Percentiles rank a stretch among this genome's conserved stretches.
Conservation (phyloP, 1,140 invertebrate genomes). For the Caenorhabditis latens region DNA sequence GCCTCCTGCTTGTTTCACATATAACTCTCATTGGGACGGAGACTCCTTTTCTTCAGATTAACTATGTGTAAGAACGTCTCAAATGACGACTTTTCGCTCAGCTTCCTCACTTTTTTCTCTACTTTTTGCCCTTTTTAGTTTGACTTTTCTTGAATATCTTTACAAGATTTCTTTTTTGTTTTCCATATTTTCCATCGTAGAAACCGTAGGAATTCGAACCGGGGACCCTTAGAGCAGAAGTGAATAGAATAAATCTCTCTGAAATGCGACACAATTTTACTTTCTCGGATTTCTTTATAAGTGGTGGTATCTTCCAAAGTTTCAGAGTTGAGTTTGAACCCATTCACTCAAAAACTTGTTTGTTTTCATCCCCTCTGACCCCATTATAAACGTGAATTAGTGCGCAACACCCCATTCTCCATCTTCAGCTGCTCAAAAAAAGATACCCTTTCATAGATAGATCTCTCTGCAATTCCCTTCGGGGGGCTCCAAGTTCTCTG, state of each 20-base stretch:
- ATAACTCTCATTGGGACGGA: no score
- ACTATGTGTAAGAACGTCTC: not conserved
- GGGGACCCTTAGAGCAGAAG: no score
- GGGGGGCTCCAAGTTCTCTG: not conserved
- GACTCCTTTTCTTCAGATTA: not conserved
- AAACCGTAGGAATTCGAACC: no score
- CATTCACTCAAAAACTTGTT: not conserved
- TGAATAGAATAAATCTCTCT: no score
- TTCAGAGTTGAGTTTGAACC: not conserved
- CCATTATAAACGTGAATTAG: constrained; percentile 7
- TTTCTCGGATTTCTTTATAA: no score
- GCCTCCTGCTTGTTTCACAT: not conserved
- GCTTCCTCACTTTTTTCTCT: no score
- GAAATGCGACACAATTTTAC: no score
- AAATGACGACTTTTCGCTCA: no score
- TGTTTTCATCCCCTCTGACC: not conserved
- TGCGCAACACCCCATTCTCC: constrained; percentile 24
- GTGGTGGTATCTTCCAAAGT: not conserved
- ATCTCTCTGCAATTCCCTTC: not conserved
- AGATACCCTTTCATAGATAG: not conserved
- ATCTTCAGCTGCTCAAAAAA: not conserved
- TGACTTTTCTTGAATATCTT: no score
- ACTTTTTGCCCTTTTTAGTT: not conserved
- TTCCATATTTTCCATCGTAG: no score
- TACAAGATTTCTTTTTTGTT: no score